A percentile compares a stretch with the other conserved stretches of the same genome.
Conservation (phyloP, 2,797 vertebrate species). For the Carduelis carduelis region DNA sequence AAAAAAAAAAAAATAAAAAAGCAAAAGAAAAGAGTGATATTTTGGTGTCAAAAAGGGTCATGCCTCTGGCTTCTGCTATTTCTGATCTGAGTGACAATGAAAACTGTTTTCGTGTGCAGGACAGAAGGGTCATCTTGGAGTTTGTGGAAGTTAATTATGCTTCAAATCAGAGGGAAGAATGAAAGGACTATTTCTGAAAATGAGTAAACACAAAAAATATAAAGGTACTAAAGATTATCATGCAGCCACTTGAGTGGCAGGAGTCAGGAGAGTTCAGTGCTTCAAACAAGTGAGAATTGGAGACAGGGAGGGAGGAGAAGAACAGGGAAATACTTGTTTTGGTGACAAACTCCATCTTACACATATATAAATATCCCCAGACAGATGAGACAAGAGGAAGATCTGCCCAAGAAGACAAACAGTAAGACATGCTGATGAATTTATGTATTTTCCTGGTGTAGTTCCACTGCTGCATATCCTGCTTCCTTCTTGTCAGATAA, state of each 20-base stretch:
- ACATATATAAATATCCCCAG: not conserved
- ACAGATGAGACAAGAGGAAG: not conserved
- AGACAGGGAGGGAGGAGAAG: not conserved
- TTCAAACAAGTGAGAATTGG: not conserved
- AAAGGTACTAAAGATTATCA: not conserved
- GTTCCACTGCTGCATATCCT: not conserved
- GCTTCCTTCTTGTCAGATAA: conserved; percentile 1
- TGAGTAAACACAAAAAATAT: not conserved
- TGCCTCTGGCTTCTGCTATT: not conserved
- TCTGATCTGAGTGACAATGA: not conserved
- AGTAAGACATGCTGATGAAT: not conserved
- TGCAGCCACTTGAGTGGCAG: not conserved
- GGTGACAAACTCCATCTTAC: not conserved
- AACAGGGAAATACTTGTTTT: not conserved
- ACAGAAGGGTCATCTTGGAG: not conserved
- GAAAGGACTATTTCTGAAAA: not conserved
- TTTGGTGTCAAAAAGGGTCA: not conserved
- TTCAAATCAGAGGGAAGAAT: not conserved
- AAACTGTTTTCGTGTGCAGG: not conserved
- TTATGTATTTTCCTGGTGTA: not conserved
- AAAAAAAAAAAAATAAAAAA: not conserved
- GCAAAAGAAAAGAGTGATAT: not conserved
- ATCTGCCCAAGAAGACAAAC: not conserved
- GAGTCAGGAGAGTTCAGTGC: not conserved
- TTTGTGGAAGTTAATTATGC: not conserved